These are phyloP conservation scores for Mystacides longicornis DNA, from an alignment of 2,888 invertebrate genomes.

Conservation along the genomic window DNA sequence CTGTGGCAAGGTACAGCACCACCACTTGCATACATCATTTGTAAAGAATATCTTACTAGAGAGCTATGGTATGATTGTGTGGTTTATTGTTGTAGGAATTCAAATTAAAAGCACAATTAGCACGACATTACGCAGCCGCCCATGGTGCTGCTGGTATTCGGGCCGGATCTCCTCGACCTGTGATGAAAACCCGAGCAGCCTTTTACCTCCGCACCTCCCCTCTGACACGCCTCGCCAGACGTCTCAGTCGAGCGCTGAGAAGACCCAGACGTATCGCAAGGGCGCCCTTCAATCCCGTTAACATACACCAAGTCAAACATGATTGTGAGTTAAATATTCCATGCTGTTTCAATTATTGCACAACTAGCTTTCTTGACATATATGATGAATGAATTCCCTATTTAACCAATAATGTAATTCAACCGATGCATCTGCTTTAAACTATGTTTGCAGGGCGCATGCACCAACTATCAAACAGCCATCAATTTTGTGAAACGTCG, in stretches of 20 bases:
- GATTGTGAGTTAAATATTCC: constrained; percentile 68
- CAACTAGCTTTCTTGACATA: too few relatives aligned
- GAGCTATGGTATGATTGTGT: too few relatives aligned
- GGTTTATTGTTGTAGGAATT: constrained; percentile 76
- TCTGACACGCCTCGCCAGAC: constrained; percentile 80
- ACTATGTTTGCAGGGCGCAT: too few relatives aligned
- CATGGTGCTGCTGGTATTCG: constrained; percentile 65
- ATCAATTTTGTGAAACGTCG: too few relatives aligned
- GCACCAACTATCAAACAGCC: too few relatives aligned
- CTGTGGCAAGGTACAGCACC: constrained; percentile 77
- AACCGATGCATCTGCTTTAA: too few relatives aligned
- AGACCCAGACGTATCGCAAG: constrained; percentile 82
- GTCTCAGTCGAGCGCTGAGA: constrained; percentile 75
- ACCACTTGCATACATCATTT: too few relatives aligned
- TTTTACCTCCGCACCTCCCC: constrained; percentile 92
- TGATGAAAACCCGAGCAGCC: constrained; percentile 95
- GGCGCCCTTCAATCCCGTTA: constrained; percentile 74
- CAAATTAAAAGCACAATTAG: constrained; percentile 89
- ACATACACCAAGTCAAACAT: constrained; percentile 74
- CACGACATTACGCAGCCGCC: constrained; percentile 87
- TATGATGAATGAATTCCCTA: too few relatives aligned
- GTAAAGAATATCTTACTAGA: too few relatives aligned
- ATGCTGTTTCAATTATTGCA: too few relatives aligned
- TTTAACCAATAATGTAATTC: too few relatives aligned
- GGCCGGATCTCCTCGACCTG: constrained; percentile 77